Percentiles rank a stretch among this genome's conserved stretches.
phyloP scores from a whole-genome alignment of 2,888 invertebrate genomes.

The Nemoura dubitans region DNA sequence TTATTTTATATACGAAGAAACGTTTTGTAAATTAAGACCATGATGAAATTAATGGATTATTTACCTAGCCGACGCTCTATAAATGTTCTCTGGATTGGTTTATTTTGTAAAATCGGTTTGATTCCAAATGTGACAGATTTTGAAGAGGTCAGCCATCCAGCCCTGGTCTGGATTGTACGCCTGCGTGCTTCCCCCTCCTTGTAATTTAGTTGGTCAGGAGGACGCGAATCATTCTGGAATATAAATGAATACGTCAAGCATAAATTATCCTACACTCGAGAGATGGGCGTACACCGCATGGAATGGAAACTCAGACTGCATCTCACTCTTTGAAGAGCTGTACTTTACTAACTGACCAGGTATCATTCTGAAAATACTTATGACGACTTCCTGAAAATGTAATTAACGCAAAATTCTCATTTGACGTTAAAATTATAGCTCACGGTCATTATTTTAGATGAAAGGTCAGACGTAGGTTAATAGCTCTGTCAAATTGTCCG shows the following conservation, averaged over 20 bases:
- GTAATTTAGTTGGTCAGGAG: conserved; percentile 2
- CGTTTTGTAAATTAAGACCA: conserved; percentile 8
- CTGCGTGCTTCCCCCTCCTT: background rate
- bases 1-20: conserved; percentile 26
- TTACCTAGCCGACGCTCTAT: background rate
- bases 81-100: background rate
- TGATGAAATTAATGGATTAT: conserved; percentile 18
- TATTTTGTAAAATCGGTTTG: background rate
- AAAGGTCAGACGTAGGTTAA: conserved; percentile 48
- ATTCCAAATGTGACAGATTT: background rate
- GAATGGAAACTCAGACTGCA: background rate
- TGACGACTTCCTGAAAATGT: conserved; percentile 36
- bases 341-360: background rate
- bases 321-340: background rate
- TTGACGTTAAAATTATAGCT: conserved; percentile 41
- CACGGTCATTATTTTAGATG: conserved; percentile 32
- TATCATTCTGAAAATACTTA: conserved; percentile 15
- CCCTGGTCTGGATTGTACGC: background rate
- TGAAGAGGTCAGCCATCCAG: background rate
- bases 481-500: conserved; percentile 47
- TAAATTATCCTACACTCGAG: background rate
- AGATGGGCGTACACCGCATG: background rate
- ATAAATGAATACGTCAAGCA: conserved; percentile 12
- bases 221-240: background rate
- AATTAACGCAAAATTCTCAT: conserved; percentile 29